Evolutionary conservation across 2,888 invertebrate genomes (phyloP).

Genomic region (Laothoe populi): DNA sequence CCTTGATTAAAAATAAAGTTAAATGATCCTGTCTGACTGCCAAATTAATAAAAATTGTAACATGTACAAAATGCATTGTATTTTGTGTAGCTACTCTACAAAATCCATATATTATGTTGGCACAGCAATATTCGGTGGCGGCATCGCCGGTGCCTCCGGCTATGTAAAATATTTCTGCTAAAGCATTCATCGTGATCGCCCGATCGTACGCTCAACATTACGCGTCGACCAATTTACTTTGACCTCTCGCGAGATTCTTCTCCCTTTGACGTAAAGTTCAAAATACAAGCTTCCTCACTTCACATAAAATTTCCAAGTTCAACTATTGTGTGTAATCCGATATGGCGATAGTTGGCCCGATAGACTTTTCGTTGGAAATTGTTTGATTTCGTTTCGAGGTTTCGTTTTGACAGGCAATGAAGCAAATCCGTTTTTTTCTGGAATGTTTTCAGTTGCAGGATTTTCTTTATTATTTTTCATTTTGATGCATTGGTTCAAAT

Average conservation of each 20-base stretch:
- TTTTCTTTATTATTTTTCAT: not conserved
- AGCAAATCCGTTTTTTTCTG: constrained; percentile 19
- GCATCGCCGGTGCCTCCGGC: constrained; percentile 74
- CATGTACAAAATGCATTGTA: not conserved
- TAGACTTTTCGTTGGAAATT: constrained; percentile 69
- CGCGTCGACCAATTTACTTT: constrained; percentile 58
- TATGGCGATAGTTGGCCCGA: constrained; percentile 71
- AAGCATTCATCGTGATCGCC: constrained; percentile 83
- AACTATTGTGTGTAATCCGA: constrained; percentile 75
- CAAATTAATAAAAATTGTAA: too few relatives aligned
- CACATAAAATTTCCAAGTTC: constrained; percentile 55
- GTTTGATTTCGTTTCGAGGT: constrained; percentile 67
- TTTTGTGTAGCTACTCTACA: constrained; percentile 50
- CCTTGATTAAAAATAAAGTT: too few relatives aligned
- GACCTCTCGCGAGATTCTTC: constrained; percentile 49
- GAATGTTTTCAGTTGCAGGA: constrained; percentile 8
- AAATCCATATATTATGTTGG: constrained; percentile 68
- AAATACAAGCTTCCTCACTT: constrained; percentile 38
- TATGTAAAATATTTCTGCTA: constrained; percentile 84
- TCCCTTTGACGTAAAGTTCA: constrained; percentile 48
- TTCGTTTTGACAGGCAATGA: constrained; percentile 59
- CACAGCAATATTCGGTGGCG: constrained; percentile 78
- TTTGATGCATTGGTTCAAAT: not conserved
- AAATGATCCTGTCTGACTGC: too few relatives aligned
- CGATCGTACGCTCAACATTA: constrained; percentile 68